Evolutionary conservation across 2,113 vertebrate species (phyloP).

Genomic region (Papio anubis): DNA sequence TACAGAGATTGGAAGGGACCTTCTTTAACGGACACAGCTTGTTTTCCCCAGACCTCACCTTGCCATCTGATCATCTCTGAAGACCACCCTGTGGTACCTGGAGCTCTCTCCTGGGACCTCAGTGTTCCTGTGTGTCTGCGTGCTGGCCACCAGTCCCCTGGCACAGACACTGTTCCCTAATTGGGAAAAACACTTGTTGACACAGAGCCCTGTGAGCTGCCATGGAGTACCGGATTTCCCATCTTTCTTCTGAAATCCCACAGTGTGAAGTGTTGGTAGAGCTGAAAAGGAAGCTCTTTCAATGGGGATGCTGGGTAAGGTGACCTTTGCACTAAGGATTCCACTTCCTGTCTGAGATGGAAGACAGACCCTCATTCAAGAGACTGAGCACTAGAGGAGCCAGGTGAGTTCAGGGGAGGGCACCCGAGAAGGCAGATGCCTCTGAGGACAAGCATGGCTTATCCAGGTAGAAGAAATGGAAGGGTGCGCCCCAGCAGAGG

Average conservation of each 20-base stretch:
- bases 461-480: no score
- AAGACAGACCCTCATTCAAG: no score
- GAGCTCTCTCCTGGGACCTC: not conserved
- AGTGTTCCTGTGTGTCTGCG: not conserved
- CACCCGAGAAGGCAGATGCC: not conserved
- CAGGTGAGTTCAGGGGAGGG: not conserved
- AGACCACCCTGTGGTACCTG: not conserved
- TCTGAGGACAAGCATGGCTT: not conserved
- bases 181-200: not conserved
- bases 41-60: not conserved
- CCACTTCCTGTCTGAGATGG: not conserved
- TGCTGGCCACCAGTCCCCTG: not conserved
- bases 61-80: not conserved
- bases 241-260: not conserved
- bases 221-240: not conserved
- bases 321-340: no score
- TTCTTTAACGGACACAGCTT: not conserved
- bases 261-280: not conserved
- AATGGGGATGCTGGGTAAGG: no score
- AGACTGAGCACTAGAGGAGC: not conserved
- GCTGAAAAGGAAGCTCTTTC: not conserved
- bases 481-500: no score
- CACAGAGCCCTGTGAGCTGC: not conserved
- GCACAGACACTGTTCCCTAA: no score
- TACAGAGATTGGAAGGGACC: not conserved